A percentile compares a stretch with the other conserved stretches of the same genome.
Evolutionary conservation across 2,113 vertebrate genomes (phyloP).

Genomic region (Octodon degus): DNA sequence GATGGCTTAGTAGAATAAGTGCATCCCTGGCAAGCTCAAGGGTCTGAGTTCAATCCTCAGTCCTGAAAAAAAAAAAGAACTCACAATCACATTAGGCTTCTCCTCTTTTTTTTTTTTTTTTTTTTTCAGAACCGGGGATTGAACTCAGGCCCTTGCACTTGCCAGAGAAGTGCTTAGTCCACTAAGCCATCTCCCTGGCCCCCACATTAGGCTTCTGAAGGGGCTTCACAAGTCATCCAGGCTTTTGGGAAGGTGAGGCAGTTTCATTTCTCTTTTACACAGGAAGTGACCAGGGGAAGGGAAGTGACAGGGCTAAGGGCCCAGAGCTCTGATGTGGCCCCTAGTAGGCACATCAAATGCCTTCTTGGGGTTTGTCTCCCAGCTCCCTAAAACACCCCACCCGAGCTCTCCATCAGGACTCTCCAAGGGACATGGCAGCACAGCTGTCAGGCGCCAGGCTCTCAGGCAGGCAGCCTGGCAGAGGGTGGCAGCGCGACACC

Average conservation of each 20-base stretch:
- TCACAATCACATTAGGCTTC: conserved; percentile 1
- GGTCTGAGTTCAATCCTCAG: too few relatives aligned
- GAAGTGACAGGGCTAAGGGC: neutral
- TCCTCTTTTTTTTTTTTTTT: too few relatives aligned
- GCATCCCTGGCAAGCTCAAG: too few relatives aligned
- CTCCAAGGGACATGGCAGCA: neutral
- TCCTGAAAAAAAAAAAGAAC: neutral
- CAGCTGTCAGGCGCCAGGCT: neutral
- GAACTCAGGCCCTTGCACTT: too few relatives aligned
- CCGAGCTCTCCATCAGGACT: neutral
- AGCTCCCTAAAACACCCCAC: neutral
- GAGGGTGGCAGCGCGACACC: neutral
- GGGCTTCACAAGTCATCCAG: neutral
- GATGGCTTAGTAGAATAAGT: too few relatives aligned
- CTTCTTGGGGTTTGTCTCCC: neutral
- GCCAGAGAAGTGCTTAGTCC: too few relatives aligned
- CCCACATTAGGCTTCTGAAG: neutral
- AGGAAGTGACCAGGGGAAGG: neutral
- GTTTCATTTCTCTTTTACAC: neutral
- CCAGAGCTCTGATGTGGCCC: neutral
- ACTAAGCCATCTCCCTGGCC: too few relatives aligned
- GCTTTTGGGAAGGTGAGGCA: neutral
- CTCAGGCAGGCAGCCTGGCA: neutral
- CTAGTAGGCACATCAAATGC: neutral
- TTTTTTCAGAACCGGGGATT: too few relatives aligned